phyloP scores from a whole-genome alignment of 2,797 vertebrate species.

The Sarcoramphus papa region DNA sequence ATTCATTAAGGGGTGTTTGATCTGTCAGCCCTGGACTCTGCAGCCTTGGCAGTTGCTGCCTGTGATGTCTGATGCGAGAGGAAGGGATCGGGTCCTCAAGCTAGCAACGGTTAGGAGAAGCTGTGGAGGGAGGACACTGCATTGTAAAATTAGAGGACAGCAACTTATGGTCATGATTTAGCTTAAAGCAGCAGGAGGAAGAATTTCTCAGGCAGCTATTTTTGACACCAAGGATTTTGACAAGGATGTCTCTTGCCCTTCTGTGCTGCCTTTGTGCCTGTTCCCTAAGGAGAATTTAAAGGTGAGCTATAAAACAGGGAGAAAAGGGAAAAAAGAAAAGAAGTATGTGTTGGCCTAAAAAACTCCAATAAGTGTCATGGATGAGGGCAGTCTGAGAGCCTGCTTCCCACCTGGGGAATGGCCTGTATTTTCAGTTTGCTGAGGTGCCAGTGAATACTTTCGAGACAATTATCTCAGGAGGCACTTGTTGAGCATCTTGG shows the following conservation, averaged over 20 bases:
- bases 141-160: background rate
- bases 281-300: background rate
- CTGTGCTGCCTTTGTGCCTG: background rate
- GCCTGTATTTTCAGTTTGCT: background rate
- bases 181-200: background rate
- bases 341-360: background rate
- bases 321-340: background rate
- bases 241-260: background rate
- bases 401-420: background rate
- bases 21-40: background rate
- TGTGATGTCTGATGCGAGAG: background rate
- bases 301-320: background rate
- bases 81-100: background rate
- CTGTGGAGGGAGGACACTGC: background rate
- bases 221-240: conserved; percentile 19
- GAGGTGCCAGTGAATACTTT: background rate
- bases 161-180: background rate
- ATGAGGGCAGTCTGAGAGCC: background rate
- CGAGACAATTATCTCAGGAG: background rate
- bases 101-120: background rate
- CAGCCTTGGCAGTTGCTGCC: background rate
- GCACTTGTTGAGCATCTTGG: background rate
- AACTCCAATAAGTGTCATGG: accelerated
- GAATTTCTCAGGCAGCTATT: background rate
- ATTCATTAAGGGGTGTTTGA: background rate